Evolutionary conservation across 1,140 invertebrate genomes (phyloP), one percentile per base, ranked within the genome.

Genomic region (Euglossa dilemma): DNA sequence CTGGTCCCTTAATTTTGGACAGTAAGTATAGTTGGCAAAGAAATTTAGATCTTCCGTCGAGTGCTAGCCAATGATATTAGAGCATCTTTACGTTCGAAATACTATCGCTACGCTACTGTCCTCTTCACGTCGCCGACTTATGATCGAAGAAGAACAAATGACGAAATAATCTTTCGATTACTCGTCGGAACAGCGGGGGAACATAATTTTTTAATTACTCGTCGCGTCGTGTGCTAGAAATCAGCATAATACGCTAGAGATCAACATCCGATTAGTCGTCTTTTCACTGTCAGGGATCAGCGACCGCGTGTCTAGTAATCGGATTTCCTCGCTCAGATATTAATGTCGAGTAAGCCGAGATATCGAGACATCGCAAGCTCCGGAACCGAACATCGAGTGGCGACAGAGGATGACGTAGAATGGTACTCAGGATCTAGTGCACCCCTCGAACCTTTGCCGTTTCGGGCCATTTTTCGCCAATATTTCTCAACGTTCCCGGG

Each of bases 181-280:
- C 16, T 6, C 54, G 14, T 23, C 36, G 3, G 6, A 12, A 52
- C 50, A 52, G 50, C 50, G 50, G 2, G 63, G 5, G 23, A 6
- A 66, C 14, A 20, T 12, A 43, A 64, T 66, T 52, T 18, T 9
- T 50, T 66, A 23, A 66, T 45, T 45, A 8, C 14, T 16, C 18
- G 1, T 2, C 9, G 11, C 9, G 18, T 5, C 12, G 25, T 25
- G 16, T n/a, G n/a, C 73, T 23, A 20, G 28, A 45, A 18, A 54
- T 43, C 57, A 67, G 25, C 16, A 47, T 6, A 28, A 25, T 16
- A 57, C n/a, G 5, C 20, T 18, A 56, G 5, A 54, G 66, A 79
- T 66, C 71, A 47, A 43, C 9, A 74, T 8, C 50, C 59, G 36
- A 73, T 80, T 63, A 64, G 69, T 20, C 47, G 47, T 59, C 59